phyloP scores from a whole-genome alignment of 1,140 invertebrate genomes.

The Pectinophora gossypiella region DNA sequence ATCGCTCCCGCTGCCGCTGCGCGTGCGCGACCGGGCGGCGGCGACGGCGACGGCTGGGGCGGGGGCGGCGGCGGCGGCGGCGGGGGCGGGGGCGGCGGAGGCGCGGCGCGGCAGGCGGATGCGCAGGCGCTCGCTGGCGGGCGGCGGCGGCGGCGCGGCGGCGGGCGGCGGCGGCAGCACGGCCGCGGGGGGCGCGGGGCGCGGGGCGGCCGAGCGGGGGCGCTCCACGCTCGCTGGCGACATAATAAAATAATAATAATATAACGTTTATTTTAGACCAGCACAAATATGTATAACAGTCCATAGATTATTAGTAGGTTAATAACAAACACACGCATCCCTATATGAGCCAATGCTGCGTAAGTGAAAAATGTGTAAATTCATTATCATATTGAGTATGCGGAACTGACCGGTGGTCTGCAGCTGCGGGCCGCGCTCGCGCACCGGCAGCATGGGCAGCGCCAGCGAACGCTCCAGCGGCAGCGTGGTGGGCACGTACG shows the following conservation, averaged over 20 bases:
- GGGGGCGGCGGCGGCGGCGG: conserved; percentile 13
- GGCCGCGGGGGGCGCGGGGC: conserved; percentile 87
- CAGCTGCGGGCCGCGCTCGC: conserved; percentile 80
- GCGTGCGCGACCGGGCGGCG: conserved; percentile 32
- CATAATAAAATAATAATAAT: neutral
- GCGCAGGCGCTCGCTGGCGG: conserved; percentile 21
- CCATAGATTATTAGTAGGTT: too few species aligned
- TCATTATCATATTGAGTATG: neutral
- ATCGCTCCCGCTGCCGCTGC: conserved; percentile 41
- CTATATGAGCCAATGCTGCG: too few species aligned
- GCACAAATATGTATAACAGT: too few species aligned
- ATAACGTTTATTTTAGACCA: too few species aligned
- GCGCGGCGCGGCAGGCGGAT: conserved; percentile 35
- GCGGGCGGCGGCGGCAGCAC: conserved; percentile 78
- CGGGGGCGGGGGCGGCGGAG: conserved; percentile 24
- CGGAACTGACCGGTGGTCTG: conserved; percentile 77
- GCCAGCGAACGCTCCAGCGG: conserved; percentile 88
- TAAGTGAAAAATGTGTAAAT: too few species aligned
- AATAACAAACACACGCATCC: neutral
- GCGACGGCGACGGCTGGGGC: conserved; percentile 9
- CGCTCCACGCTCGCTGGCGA: conserved; percentile 86
- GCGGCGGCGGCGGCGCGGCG: conserved; percentile 5
- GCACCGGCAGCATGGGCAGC: conserved; percentile 86
- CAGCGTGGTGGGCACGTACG: conserved; percentile 90
- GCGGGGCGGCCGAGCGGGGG: conserved; percentile 88